Evolutionary conservation across 2,113 vertebrate genomes (phyloP).

Genomic region (Melospiza melodia): DNA sequence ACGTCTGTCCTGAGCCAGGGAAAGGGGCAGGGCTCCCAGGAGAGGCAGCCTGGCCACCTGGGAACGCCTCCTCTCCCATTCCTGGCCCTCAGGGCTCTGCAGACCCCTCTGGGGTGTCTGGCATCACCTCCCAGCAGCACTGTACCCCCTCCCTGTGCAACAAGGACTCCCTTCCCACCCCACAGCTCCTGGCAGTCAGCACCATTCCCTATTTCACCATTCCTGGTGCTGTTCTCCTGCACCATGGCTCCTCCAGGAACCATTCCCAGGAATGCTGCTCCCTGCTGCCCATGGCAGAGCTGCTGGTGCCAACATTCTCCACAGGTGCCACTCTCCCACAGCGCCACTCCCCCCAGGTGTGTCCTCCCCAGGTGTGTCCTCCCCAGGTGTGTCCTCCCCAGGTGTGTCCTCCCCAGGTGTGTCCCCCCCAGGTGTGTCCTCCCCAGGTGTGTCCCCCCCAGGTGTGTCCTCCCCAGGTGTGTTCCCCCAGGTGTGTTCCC

Average conservation of each 20-base stretch:
- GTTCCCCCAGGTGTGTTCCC: background rate
- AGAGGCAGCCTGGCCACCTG: background rate
- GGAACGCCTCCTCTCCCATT: background rate
- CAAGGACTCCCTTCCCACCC: background rate
- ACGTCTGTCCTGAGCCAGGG: background rate
- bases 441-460: background rate
- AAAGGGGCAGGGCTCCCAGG: background rate
- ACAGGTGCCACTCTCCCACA: background rate
- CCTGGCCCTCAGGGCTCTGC: background rate
- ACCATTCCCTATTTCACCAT: background rate
- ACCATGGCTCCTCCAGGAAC: background rate
- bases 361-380: background rate
- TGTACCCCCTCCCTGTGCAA: background rate
- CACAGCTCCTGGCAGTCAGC: background rate
- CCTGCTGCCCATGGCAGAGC: background rate
- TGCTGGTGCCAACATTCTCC: background rate
- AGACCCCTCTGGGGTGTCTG: background rate
- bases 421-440: background rate
- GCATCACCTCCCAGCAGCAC: background rate
- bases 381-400: background rate
- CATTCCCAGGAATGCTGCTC: background rate
- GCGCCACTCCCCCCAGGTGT: background rate
- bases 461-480: background rate
- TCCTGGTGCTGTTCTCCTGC: rapidly evolving
- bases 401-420: background rate